A percentile compares a stretch with the other conserved stretches of the same genome.
phyloP scores from a whole-genome alignment of 1,140 invertebrate species.

The Monochamus saltuarius region DNA sequence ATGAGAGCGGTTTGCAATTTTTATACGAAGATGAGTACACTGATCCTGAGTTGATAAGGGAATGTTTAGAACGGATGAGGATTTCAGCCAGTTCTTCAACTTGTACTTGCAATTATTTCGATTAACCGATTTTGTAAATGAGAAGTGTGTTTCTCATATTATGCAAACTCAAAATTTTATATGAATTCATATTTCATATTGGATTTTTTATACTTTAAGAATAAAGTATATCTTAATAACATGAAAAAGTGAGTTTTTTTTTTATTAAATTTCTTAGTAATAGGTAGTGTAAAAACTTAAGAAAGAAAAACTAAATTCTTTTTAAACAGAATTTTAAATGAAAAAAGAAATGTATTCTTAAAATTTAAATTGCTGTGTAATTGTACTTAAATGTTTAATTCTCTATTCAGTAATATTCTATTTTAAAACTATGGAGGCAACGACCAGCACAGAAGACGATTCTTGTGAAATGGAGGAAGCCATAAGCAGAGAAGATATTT shows the following conservation, averaged over 20 bases:
- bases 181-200: neutral
- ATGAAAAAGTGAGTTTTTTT: neutral
- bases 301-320: no score
- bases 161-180: no score
- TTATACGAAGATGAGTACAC: constrained; percentile 27
- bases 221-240: neutral
- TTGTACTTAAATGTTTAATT: neutral
- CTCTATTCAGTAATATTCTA: neutral
- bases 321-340: no score
- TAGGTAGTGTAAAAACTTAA: neutral
- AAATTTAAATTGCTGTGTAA: neutral
- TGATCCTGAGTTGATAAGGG: constrained; percentile 25
- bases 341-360: neutral
- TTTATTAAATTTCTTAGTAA: neutral
- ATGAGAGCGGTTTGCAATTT: constrained; percentile 23
- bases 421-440: neutral
- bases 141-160: no score
- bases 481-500: constrained; percentile 98
- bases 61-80: constrained; percentile 24
- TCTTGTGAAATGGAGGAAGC: constrained; percentile 45
- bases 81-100: constrained; percentile 8
- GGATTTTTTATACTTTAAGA: neutral
- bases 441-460: neutral
- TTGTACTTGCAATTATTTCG: constrained; percentile 30
- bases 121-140: constrained; percentile 1